These are phyloP conservation scores for Poecilia velifera DNA, from an alignment of 2,797 vertebrate species.

Conservation along the genomic window DNA sequence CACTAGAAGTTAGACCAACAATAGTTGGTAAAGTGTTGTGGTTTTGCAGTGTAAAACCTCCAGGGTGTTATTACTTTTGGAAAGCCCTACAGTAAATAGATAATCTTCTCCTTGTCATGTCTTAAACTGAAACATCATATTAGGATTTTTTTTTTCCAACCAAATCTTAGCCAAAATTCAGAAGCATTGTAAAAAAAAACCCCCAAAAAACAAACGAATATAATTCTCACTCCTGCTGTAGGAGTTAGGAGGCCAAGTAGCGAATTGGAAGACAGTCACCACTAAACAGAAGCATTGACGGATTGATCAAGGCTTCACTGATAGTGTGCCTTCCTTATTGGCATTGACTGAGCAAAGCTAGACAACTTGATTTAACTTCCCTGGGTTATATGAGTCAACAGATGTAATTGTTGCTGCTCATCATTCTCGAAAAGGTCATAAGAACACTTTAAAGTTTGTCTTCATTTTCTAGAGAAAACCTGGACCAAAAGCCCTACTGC, in stretches of 20 bases:
- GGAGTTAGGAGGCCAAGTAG: background rate
- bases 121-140: background rate
- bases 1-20: too few species aligned
- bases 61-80: background rate
- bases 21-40: too few species aligned
- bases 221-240: background rate
- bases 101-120: background rate
- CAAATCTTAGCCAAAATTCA: background rate
- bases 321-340: background rate
- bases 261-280: background rate
- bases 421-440: too few species aligned
- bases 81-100: background rate
- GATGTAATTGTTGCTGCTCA: too few species aligned
- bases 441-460: too few species aligned
- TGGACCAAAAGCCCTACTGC: too few species aligned
- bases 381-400: background rate
- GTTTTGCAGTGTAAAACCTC: too few species aligned
- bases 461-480: too few species aligned
- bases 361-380: background rate
- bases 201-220: too few species aligned
- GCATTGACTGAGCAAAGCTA: background rate
- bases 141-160: background rate
- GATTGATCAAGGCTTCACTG: background rate
- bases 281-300: background rate
- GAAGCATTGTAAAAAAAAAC: background rate